Evolutionary conservation across 2,113 vertebrate species (phyloP).

Genomic region (Cyprinus carpio): DNA sequence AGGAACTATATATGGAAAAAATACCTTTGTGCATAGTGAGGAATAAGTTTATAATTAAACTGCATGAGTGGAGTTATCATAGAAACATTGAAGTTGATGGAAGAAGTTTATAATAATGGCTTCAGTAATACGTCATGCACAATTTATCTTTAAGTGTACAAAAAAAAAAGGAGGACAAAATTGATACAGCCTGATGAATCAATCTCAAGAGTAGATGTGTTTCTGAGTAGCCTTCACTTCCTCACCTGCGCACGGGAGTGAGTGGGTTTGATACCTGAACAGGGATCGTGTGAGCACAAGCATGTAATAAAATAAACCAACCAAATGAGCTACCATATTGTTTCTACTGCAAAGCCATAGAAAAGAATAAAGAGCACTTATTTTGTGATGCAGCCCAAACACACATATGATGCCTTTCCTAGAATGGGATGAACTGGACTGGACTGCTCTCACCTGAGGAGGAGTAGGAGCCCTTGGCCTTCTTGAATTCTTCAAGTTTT

Average conservation of each 20-base stretch:
- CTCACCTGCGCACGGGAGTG: neutral
- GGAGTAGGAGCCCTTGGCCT: neutral
- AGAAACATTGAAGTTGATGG: too few species aligned
- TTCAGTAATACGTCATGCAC: too few species aligned
- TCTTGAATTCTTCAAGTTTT: neutral
- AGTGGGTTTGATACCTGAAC: neutral
- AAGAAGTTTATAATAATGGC: too few species aligned
- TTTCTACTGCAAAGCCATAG: neutral
- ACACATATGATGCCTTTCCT: neutral
- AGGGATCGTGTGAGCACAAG: neutral
- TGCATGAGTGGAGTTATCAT: too few species aligned
- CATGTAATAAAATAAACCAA: neutral
- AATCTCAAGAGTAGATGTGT: neutral
- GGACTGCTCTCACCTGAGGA: conserved; percentile 21
- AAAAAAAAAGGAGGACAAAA: neutral
- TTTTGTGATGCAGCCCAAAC: neutral
- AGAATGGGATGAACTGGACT: neutral
- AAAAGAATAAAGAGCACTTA: neutral
- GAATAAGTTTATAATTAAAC: too few species aligned
- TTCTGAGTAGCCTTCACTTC: neutral
- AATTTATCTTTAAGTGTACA: neutral
- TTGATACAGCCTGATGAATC: neutral
- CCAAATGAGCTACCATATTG: neutral
- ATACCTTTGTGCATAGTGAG: too few species aligned
- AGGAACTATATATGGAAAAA: too few species aligned